These are phyloP conservation scores for Epizoanthus scotinus DNA, from an alignment of 92 coral and sea anemone species.

Conservation along the genomic window DNA sequence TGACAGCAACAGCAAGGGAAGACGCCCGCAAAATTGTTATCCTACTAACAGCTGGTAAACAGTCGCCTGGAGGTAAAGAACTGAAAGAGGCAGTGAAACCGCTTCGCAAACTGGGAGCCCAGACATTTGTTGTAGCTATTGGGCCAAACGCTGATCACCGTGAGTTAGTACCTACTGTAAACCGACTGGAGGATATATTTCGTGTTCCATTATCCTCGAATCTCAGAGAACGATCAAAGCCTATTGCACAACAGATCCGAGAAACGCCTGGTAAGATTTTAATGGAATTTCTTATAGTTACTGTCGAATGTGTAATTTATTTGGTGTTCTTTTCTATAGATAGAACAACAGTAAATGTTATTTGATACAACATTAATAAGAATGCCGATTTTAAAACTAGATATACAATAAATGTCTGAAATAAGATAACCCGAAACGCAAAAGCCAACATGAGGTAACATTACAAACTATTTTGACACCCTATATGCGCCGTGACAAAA, in stretches of 20 bases:
- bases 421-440: too few relatives aligned
- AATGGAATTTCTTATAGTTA: too few relatives aligned
- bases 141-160: conserved; percentile 8
- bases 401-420: too few relatives aligned
- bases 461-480: too few relatives aligned
- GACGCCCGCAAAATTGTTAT: conserved; percentile 29
- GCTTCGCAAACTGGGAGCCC: conserved; percentile 1
- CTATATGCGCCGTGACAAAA: too few relatives aligned
- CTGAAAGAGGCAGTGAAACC: conserved; percentile 18
- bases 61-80: background rate
- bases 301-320: too few relatives aligned
- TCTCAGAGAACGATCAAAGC: conserved; percentile 20
- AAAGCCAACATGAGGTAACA: too few relatives aligned
- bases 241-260: conserved; percentile 24
- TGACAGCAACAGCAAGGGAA: conserved; percentile 4
- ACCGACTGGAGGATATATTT: conserved; percentile 9
- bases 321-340: too few relatives aligned
- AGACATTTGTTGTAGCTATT: conserved; percentile 37
- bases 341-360: too few relatives aligned
- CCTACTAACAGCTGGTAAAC: conserved; percentile 21
- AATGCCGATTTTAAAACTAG: too few relatives aligned
- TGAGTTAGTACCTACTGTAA: background rate
- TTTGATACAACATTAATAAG: too few relatives aligned
- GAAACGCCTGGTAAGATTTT: conserved; percentile 15
- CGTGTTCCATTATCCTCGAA: conserved; percentile 18